These are phyloP conservation scores for Astur gentilis DNA, from an alignment of 2,113 vertebrate genomes.

Conservation along the genomic window DNA sequence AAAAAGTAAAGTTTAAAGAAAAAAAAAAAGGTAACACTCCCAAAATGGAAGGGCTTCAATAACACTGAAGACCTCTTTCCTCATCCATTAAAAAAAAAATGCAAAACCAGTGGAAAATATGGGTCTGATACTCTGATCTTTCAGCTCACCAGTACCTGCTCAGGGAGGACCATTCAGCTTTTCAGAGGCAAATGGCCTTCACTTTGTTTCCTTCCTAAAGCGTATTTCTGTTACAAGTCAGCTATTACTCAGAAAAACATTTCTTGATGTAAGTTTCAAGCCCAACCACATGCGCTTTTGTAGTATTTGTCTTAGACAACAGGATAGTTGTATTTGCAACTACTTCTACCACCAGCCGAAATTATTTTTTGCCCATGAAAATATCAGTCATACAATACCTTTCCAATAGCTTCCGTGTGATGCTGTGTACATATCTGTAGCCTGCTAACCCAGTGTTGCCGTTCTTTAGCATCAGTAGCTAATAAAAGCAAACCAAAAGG, in stretches of 20 bases:
- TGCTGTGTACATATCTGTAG: constrained; percentile 97
- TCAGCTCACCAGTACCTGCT: background rate
- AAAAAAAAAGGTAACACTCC: background rate
- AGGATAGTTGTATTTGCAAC: background rate
- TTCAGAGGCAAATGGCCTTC: background rate
- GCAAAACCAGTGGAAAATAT: background rate
- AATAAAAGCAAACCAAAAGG: constrained; percentile 12
- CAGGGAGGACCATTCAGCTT: background rate
- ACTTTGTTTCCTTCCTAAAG: background rate
- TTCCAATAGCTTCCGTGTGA: constrained; percentile 97
- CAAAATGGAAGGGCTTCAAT: background rate
- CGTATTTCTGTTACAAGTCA: background rate
- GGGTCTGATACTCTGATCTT: background rate
- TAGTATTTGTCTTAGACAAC: background rate
- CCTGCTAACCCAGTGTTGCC: constrained; percentile 98
- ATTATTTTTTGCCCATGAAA: background rate
- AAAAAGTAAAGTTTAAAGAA: background rate
- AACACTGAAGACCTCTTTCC: background rate
- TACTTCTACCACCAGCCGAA: background rate
- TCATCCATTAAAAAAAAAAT: background rate
- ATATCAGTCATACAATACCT: constrained; percentile 73
- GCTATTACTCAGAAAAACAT: background rate
- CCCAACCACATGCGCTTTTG: background rate
- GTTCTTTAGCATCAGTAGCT: constrained; percentile 95
- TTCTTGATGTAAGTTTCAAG: background rate